phyloP scores from a whole-genome alignment of 2,113 vertebrate species.

The Tachysurus fulvidraco region DNA sequence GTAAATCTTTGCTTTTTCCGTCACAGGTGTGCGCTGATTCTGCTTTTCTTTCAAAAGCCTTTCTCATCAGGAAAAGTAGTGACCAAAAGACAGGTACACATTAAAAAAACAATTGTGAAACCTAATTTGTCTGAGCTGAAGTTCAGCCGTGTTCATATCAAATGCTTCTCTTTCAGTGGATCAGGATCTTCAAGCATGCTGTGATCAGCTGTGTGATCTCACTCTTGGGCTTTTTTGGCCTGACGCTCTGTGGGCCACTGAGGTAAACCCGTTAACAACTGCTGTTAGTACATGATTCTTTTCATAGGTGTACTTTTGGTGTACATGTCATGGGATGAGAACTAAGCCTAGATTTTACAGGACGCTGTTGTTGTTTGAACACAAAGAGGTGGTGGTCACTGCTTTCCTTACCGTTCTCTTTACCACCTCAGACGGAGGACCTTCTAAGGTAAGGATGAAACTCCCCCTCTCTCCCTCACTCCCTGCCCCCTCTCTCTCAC shows the following conservation, averaged over 20 bases:
- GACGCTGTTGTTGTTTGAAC: slow-evolving; percentile 91
- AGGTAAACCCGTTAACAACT: slow-evolving; percentile 74
- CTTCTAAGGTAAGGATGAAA: slow-evolving; percentile 83
- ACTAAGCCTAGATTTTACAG: slow-evolving; percentile 62
- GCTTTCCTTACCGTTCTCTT: slow-evolving; percentile 94
- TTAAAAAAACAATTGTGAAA: background rate
- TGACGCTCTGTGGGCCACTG: slow-evolving; percentile 95
- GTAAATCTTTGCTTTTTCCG: background rate
- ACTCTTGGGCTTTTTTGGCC: slow-evolving; percentile 94
- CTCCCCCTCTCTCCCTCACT: background rate
- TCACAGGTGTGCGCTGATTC: slow-evolving; percentile 85
- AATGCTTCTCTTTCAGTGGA: slow-evolving; percentile 80
- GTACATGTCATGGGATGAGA: background rate
- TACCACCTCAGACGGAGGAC: slow-evolving; percentile 90
- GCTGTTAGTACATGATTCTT: background rate
- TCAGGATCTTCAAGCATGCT: slow-evolving; percentile 93
- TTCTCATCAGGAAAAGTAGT: slow-evolving; percentile 93
- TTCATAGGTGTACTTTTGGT: background rate
- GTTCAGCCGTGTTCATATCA: background rate
- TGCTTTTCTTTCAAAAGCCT: slow-evolving; percentile 97
- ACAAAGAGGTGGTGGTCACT: slow-evolving; percentile 90
- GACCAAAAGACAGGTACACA: slow-evolving; percentile 84
- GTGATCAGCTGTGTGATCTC: slow-evolving; percentile 91
- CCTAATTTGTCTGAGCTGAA: background rate
- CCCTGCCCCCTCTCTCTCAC: no score